phyloP scores from a whole-genome alignment of 2,888 invertebrate genomes.

The Adelognathus sp. region DNA sequence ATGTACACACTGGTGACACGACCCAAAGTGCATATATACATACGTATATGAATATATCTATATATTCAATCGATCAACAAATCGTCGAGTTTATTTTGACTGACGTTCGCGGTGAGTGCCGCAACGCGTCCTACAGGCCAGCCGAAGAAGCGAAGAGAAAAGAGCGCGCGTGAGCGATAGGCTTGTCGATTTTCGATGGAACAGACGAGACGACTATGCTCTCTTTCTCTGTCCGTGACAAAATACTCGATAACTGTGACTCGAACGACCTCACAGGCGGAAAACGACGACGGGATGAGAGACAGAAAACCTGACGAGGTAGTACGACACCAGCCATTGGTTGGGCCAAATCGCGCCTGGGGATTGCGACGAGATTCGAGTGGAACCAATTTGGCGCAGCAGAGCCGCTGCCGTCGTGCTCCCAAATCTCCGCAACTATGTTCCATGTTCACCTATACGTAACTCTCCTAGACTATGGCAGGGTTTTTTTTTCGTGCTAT shows the following conservation, averaged over 20 bases:
- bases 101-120: conserved; percentile 48
- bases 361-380: conserved; percentile 63
- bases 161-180: background rate
- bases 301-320: conserved; percentile 2
- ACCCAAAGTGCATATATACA: no score
- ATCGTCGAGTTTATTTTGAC: conserved; percentile 54
- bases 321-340: no score
- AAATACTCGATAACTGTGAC: background rate
- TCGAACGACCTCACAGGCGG: background rate
- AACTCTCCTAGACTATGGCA: background rate
- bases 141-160: background rate
- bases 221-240: background rate
- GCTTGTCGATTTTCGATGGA: background rate
- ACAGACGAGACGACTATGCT: background rate
- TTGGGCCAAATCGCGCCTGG: conserved; percentile 55
- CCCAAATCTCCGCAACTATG: conserved; percentile 50
- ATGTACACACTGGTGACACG: no score
- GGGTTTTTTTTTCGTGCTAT: no score
- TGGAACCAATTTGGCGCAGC: conserved; percentile 61
- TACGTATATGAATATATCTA: no score
- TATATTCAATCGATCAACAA: conserved; percentile 51
- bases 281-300: background rate
- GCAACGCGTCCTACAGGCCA: background rate
- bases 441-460: conserved; percentile 29
- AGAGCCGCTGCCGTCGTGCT: conserved; percentile 41